Conservation (phyloP, 2,113 vertebrate genomes). For the Corapipo altera region DNA sequence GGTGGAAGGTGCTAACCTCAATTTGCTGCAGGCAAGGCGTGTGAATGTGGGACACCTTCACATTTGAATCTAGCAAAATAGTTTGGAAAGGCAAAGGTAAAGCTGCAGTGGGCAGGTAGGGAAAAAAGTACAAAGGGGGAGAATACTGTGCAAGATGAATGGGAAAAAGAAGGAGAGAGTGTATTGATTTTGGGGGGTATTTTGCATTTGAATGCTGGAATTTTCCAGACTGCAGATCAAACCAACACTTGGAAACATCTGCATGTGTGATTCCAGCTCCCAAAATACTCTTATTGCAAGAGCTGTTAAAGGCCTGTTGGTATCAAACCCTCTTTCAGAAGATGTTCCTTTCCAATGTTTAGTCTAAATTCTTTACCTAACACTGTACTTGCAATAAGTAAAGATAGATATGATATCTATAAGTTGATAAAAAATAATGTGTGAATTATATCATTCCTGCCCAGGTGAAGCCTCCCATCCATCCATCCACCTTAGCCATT, state of each 20-base stretch:
- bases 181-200: neutral
- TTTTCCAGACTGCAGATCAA: neutral
- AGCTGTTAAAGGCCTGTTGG: neutral
- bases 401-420: neutral
- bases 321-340: neutral
- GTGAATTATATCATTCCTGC: neutral
- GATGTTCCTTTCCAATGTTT: neutral
- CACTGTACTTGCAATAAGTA: neutral
- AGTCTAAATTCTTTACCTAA: neutral
- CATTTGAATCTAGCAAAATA: neutral
- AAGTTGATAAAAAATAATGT: neutral
- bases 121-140: neutral
- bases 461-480: neutral
- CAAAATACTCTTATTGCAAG: neutral
- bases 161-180: neutral
- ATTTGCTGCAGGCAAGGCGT: neutral
- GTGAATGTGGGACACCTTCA: neutral
- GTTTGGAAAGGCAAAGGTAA: neutral
- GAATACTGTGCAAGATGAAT: neutral
- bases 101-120: neutral
- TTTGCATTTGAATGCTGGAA: conserved; percentile 15
- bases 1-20: conserved; percentile 16
- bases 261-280: neutral
- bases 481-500: neutral
- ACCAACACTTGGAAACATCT: neutral